phyloP scores from a whole-genome alignment of 2,797 vertebrate genomes.

The Poecile montanus region DNA sequence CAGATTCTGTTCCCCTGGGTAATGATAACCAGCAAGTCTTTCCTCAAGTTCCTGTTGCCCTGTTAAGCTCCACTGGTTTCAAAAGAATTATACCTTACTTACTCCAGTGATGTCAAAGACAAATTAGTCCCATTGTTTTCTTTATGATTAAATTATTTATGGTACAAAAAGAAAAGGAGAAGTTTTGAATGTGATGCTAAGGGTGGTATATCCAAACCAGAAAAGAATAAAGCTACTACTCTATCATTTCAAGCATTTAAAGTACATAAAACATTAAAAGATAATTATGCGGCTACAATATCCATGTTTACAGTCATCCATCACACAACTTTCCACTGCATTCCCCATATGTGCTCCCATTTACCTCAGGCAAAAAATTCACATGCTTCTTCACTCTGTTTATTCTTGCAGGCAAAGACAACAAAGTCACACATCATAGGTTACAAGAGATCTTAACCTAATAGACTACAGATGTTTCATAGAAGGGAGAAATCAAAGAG shows the following conservation, averaged over 20 bases:
- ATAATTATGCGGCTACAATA: not conserved
- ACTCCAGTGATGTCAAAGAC: not conserved
- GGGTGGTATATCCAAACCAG: not conserved
- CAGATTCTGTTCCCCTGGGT: not conserved
- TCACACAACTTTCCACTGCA: not conserved
- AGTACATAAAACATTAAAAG: not conserved
- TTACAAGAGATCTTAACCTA: not conserved
- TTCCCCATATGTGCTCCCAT: not conserved
- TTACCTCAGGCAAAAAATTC: not conserved
- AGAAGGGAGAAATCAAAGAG: not conserved
- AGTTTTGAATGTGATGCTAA: not conserved
- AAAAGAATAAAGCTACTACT: not conserved
- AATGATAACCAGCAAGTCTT: not conserved
- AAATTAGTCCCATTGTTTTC: not conserved
- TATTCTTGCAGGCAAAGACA: not conserved
- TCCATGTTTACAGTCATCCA: not conserved
- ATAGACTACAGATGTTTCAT: not conserved
- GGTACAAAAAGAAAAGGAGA: not conserved
- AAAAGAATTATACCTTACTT: not conserved
- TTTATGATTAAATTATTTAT: not conserved
- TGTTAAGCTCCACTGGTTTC: not conserved
- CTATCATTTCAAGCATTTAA: not conserved
- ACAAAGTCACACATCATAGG: not conserved
- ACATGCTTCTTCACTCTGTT: not conserved
- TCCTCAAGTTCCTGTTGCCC: not conserved